Conservation (phyloP, 2,113 vertebrate genomes). For the Vulpes ferrilata region DNA sequence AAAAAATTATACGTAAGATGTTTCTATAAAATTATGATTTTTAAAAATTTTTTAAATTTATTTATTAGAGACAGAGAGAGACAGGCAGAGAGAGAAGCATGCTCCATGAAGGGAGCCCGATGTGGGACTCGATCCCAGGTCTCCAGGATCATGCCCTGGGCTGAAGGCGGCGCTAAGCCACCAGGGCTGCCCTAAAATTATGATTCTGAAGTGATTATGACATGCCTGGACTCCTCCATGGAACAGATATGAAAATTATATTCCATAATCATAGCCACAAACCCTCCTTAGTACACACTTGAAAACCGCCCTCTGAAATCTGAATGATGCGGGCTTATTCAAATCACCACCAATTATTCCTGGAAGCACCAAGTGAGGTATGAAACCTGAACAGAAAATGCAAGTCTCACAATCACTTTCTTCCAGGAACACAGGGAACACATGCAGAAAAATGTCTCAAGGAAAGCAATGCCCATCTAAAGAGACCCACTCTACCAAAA, state of each 20-base stretch:
- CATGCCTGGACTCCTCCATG: constrained; percentile 70
- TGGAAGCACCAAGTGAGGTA: constrained; percentile 68
- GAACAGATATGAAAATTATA: constrained; percentile 76
- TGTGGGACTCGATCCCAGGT: no score
- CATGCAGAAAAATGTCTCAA: background rate
- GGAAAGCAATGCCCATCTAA: constrained; percentile 24
- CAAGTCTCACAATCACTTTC: constrained; percentile 64
- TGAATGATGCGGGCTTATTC: constrained; percentile 69
- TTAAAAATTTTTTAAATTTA: no score
- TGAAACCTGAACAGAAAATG: constrained; percentile 71
- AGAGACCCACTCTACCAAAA: constrained; percentile 46
- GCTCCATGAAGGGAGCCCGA: no score
- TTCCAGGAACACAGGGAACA: constrained; percentile 57
- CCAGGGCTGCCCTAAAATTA: constrained; percentile 20
- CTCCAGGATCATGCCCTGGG: no score
- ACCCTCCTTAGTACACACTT: constrained; percentile 48
- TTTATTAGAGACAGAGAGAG: no score
- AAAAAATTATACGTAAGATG: constrained; percentile 73
- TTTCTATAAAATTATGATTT: constrained; percentile 68
- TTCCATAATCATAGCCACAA: constrained; percentile 60
- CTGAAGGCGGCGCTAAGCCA: no score
- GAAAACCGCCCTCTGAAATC: constrained; percentile 75
- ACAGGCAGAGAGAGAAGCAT: no score
- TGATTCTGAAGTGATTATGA: constrained; percentile 76
- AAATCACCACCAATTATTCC: constrained; percentile 79